Base-by-base conservation (phyloP, 1,140 invertebrate genomes). In the Drosophila subobscura region DNA sequence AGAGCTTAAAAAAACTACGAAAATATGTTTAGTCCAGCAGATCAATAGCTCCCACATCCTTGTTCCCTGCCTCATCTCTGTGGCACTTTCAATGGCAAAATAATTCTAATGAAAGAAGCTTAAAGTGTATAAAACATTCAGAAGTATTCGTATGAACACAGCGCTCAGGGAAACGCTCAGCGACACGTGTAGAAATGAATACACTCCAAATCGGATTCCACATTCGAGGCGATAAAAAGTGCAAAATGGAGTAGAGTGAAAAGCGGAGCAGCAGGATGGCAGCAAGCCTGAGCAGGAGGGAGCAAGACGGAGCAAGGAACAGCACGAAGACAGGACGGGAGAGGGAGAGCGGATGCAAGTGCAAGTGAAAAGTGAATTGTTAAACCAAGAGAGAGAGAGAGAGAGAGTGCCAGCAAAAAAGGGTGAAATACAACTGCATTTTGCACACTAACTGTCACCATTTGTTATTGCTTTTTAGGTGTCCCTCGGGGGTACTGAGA, bases 391-490 rank as follows among this genome's bases (percentile, higher is more conserved):
- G 42, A 27, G 40, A 49, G 29, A 46, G 29, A 46, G 14, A 42
- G 44, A 37, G 33, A 41, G 25, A 37, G 50, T 40, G 52, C 5
- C 47, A 29, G 50, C 45, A 59, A 37, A 25, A 25, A 41, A 23
- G 5, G 51, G 23, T 57, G 44, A 64, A 72, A 57, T 14, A 50
- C 54, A 53, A 40, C 37, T 56, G 49, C 46, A 78, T 67, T 56
- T 42, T 52, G 72, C 52, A 75, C n/a, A 41, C 47, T 64, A 79
- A 79, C 71, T 79, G 77, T 79, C 77, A 65, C 71, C 73, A 75
- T 79, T 79, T 79, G 77, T 79, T 75, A 71, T 53, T 79, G 77
- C 77, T 45, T 75, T 75, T 75, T 50, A 66, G 72, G 46, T 42
- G 55, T 25, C 14, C 14, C 49, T 20, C 16, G 10, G 23, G 8